phyloP scores from a whole-genome alignment of 2,888 invertebrate genomes.

The Tenthredo livida region DNA sequence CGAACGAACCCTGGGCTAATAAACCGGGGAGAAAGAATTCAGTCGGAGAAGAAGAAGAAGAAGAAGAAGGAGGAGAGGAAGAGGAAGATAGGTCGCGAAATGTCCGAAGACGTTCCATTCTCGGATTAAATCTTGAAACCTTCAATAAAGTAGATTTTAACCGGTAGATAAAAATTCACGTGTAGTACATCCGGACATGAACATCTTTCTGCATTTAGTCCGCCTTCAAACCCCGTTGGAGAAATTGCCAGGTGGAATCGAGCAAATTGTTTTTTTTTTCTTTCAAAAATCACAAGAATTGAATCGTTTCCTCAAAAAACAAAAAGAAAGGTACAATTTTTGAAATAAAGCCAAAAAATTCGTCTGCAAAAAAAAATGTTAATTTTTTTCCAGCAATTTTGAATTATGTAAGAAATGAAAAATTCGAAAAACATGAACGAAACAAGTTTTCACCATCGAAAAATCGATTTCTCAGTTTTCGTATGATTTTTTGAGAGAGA shows the following conservation, averaged over 20 bases:
- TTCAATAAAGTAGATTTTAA: slow-evolving; percentile 30
- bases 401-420: too few relatives aligned
- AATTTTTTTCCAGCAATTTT: too few relatives aligned
- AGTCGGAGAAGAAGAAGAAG: not conserved
- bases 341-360: too few relatives aligned
- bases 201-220: not conserved
- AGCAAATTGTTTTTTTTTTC: not conserved
- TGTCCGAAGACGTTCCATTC: slow-evolving; percentile 67
- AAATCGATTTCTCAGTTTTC: too few relatives aligned
- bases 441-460: too few relatives aligned
- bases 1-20: slow-evolving; percentile 17
- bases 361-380: too few relatives aligned
- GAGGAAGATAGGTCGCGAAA: slow-evolving; percentile 62
- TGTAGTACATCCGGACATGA: not conserved
- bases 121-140: slow-evolving; percentile 60
- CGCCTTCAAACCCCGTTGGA: not conserved
- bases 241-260: not conserved
- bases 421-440: too few relatives aligned
- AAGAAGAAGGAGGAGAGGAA: not conserved
- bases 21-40: slow-evolving; percentile 16
- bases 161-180: not conserved
- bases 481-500: too few relatives aligned
- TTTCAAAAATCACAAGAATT: not conserved
- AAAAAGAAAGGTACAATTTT: too few relatives aligned
- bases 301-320: not conserved